These are phyloP conservation scores for Trypoxylus dichotomus DNA, from an alignment of 1,140 invertebrate species.

Conservation along the genomic window DNA sequence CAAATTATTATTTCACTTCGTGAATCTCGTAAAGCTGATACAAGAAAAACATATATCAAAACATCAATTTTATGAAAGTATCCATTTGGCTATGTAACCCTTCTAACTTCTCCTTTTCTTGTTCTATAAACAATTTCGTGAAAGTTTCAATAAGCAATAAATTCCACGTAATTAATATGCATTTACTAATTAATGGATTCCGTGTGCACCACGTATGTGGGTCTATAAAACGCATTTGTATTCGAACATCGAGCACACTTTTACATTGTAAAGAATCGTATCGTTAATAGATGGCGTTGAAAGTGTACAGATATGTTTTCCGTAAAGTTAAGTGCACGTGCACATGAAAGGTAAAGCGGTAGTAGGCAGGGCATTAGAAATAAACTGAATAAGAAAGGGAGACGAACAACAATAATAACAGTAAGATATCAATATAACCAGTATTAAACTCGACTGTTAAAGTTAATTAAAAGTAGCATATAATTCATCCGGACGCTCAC, in stretches of 20 bases:
- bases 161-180: neutral
- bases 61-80: no score
- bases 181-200: constrained; percentile 17
- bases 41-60: no score
- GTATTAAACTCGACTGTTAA: constrained; percentile 16
- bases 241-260: neutral
- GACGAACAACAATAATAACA: constrained; percentile 16
- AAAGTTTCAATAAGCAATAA: neutral
- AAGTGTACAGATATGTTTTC: neutral
- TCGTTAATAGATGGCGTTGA: neutral
- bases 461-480: constrained; percentile 27
- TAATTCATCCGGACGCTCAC: constrained; percentile 7
- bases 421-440: neutral
- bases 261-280: neutral
- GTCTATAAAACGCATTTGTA: neutral
- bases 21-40: no score
- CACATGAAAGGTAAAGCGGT: neutral
- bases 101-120: no score
- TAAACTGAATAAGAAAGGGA: neutral
- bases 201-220: no score
- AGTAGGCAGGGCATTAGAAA: neutral
- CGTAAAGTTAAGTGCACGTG: neutral
- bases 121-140: neutral
- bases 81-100: no score
- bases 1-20: no score